Percentiles rank a stretch among this genome's conserved stretches.
phyloP scores from a whole-genome alignment of 2,797 vertebrate genomes.

The Diglossa cyanea region DNA sequence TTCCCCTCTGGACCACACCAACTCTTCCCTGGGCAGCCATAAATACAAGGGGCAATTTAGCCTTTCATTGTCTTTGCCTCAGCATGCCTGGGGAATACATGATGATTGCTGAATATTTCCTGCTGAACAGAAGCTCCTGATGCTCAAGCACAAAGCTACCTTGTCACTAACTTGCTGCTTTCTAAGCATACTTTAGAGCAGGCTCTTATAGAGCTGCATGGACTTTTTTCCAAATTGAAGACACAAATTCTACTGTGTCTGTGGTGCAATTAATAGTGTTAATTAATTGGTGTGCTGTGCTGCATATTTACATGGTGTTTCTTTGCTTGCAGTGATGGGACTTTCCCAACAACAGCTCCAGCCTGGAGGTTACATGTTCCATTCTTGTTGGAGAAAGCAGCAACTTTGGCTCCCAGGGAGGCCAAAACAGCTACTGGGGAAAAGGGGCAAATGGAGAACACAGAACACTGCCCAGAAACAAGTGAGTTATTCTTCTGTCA shows the following conservation, averaged over 20 bases:
- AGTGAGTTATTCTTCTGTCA: slow-evolving; percentile 56
- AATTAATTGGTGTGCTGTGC: not conserved
- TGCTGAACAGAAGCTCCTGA: not conserved
- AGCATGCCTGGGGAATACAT: not conserved
- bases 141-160: not conserved
- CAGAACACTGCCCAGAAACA: slow-evolving; percentile 68
- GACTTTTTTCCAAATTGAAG: not conserved
- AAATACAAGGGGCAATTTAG: not conserved
- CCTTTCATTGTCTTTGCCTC: not conserved
- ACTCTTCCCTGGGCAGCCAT: not conserved
- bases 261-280: not conserved
- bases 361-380: slow-evolving; percentile 60
- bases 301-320: not conserved
- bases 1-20: not conserved
- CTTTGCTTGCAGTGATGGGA: slow-evolving; percentile 59
- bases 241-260: not conserved
- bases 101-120: not conserved
- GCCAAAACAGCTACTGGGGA: slow-evolving; percentile 73
- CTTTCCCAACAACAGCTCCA: slow-evolving; percentile 57
- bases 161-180: not conserved
- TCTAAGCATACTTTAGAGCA: not conserved
- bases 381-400: slow-evolving; percentile 70
- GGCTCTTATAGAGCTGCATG: not conserved
- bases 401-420: slow-evolving; percentile 60
- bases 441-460: slow-evolving; percentile 62